A percentile compares a stretch with the other conserved stretches of the same genome.
These are phyloP conservation scores for Eurytoma adleriae DNA, from an alignment of 2,888 invertebrate genomes.

Conservation along the genomic window DNA sequence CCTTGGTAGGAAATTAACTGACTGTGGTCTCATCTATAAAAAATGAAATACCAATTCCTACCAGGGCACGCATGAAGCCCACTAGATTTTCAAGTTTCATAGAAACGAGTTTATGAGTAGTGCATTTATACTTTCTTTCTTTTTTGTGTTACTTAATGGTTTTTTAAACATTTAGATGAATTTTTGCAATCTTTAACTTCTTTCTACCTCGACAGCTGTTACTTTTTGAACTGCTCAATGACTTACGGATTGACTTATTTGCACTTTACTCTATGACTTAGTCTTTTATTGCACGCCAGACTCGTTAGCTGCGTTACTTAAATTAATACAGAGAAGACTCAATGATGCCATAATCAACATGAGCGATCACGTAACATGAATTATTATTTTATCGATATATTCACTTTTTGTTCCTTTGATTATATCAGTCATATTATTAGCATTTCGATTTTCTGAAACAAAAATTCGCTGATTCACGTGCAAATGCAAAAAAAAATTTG, in stretches of 20 bases:
- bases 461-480: neutral
- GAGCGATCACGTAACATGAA: conserved; percentile 48
- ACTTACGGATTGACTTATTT: conserved; percentile 25
- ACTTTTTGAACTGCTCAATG: conserved; percentile 21
- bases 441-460: neutral
- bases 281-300: conserved; percentile 44
- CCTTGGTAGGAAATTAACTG: too few species aligned
- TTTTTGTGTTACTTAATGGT: conserved; percentile 24
- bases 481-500: neutral
- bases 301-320: conserved; percentile 42
- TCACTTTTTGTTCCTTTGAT: conserved; percentile 15
- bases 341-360: conserved; percentile 47
- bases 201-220: conserved; percentile 11
- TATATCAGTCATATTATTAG: neutral
- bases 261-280: conserved; percentile 31
- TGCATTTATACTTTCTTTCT: conserved; percentile 29
- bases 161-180: conserved; percentile 11
- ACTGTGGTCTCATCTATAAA: too few species aligned
- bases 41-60: conserved; percentile 18
- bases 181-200: conserved; percentile 19
- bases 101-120: conserved; percentile 50
- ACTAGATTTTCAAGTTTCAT: conserved; percentile 46
- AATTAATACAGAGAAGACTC: conserved; percentile 41
- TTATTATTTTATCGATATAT: conserved; percentile 22
- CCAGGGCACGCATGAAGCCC: conserved; percentile 45